Evolutionary conservation across 1,140 invertebrate genomes (phyloP).

Genomic region (Cepaea nemoralis): DNA sequence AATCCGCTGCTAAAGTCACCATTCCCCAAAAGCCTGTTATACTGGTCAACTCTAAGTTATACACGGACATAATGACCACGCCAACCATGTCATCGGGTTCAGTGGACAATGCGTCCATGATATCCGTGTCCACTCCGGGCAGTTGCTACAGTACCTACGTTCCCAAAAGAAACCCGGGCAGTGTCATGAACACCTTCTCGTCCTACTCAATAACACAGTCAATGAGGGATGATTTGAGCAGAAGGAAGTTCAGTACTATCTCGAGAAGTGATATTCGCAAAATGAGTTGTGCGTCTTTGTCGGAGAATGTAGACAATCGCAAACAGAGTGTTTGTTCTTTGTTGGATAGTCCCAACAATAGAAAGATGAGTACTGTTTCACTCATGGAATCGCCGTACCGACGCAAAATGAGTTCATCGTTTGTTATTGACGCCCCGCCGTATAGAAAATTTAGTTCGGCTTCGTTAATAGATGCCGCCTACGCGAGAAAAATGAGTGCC

Average conservation of each 20-base stretch:
- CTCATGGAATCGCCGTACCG: conserved; percentile 29
- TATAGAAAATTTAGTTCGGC: conserved; percentile 32
- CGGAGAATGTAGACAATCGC: background rate
- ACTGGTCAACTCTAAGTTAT: conserved; percentile 31
- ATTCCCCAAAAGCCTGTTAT: conserved; percentile 17
- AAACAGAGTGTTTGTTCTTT: background rate
- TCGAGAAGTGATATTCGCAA: conserved; percentile 35
- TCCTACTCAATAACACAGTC: conserved; percentile 38
- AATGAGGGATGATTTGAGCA: conserved; percentile 16
- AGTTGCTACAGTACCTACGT: conserved; percentile 2
- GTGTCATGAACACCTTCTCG: conserved; percentile 31
- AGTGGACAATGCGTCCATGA: background rate
- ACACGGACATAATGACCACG: background rate
- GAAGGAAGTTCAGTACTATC: conserved; percentile 25
- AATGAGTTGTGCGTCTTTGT: conserved; percentile 35
- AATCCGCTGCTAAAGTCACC: background rate
- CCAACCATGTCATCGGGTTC: conserved; percentile 15
- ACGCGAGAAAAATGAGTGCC: conserved; percentile 8
- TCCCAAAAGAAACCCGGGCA: conserved; percentile 1
- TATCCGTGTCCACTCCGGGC: background rate
- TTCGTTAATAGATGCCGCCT: conserved; percentile 20
- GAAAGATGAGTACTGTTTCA: conserved; percentile 29
- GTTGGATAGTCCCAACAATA: background rate
- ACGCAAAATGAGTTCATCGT: conserved; percentile 30
- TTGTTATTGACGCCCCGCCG: conserved; percentile 5